Conservation (phyloP, 2,113 vertebrate genomes). For the Mobula hypostoma region DNA sequence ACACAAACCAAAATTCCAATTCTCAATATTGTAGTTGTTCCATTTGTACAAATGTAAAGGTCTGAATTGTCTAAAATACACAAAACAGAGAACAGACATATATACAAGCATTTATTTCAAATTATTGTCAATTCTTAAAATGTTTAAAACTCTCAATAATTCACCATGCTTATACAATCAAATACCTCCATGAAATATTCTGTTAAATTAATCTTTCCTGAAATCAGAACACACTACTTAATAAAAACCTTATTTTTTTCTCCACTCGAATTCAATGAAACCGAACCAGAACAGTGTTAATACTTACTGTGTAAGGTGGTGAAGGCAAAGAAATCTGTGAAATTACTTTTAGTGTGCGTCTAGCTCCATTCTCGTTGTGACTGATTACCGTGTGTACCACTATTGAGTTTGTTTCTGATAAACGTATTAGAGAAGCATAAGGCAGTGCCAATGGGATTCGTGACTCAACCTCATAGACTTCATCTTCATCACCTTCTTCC, state of each 20-base stretch:
- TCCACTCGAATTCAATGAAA: no score
- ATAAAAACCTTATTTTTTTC: neutral
- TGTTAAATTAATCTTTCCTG: neutral
- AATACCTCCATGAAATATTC: neutral
- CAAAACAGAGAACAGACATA: neutral
- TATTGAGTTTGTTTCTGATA: constrained; percentile 81
- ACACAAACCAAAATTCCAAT: neutral
- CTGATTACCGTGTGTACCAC: constrained; percentile 84
- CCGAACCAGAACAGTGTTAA: constrained; percentile 22
- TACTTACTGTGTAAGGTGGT: constrained; percentile 95
- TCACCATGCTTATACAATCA: neutral
- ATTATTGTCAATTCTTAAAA: neutral
- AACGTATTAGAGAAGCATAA: constrained; percentile 64
- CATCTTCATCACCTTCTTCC: constrained; percentile 74
- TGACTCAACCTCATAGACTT: constrained; percentile 87
- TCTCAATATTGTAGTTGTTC: neutral
- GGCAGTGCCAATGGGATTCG: constrained; percentile 82
- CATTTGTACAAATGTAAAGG: neutral
- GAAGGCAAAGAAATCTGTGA: constrained; percentile 92
- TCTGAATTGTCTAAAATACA: neutral
- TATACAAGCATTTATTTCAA: neutral
- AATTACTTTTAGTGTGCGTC: constrained; percentile 82
- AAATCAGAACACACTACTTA: neutral
- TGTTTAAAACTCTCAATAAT: neutral
- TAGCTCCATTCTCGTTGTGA: constrained; percentile 70